Evolutionary conservation across 1,140 invertebrate genomes (phyloP), one percentile per base, ranked within the genome.

Genomic region (Drosophila grimshawi): DNA sequence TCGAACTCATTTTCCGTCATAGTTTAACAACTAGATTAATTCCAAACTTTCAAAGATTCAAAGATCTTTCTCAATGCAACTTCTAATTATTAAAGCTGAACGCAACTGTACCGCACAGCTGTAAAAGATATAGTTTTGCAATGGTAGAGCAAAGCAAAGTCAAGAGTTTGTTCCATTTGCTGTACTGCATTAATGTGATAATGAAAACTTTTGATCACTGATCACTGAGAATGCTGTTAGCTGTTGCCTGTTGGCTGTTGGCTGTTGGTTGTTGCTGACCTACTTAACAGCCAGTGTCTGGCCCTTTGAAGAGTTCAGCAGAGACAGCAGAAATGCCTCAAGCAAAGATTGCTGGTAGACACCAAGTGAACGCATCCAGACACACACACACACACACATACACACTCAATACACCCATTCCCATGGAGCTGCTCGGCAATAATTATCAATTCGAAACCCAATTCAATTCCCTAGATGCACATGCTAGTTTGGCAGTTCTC

Each of bases 281-380:
- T 71, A 76, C 60, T 71, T 76, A 64, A 65, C 55, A 45, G 60
- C 5, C 55, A 41, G 56, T 52, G 39, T 71, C 67, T 70, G 66
- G 72, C 46, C 66, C 66, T 75, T 75, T 75, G 72, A 75, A 59
- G 73, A 56, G 45, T 37, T 29, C 27, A n/a, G n/a, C 6, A n/a
- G 11, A 48, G 52, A 11, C 19, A 41, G 30, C 43, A 32, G 35
- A 43, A 45, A 63, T 73, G 59, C 76, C 68, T 71, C 67, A 66
- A 78, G 52, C 55, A 68, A 73, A 73, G 75, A 61, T 65, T 67
- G 52, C 65, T 62, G 19, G 19, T 19, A 80, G 68, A 85, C 70
- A 86, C 72, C 62, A 62, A 55, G 48, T 59, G 46, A 45, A 52
- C 53, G 35, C 29, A 59, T 55, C 49, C 39, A 55, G 59, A 64